A percentile compares a stretch with the other conserved stretches of the same genome.
These are phyloP conservation scores for Philotrypesis tridentata DNA, from an alignment of 1,140 invertebrate species.

Conservation along the genomic window DNA sequence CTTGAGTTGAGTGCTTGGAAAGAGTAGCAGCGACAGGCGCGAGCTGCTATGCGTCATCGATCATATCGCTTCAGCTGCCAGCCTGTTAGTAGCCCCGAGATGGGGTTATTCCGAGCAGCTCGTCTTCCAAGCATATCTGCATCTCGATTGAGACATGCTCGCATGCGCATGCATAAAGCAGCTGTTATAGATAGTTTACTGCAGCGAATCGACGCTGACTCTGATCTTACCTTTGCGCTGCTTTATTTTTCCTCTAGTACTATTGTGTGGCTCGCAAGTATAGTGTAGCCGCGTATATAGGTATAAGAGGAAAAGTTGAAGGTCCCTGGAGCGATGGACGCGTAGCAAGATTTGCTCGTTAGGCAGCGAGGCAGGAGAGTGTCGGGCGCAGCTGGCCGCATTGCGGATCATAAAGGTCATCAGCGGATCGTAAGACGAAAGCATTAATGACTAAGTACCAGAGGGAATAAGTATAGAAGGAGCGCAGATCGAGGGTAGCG, in stretches of 20 bases:
- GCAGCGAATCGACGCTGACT: neutral
- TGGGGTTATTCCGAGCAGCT: too few species aligned
- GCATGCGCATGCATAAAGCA: too few species aligned
- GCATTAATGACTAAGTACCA: conserved; percentile 52
- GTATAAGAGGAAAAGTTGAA: neutral
- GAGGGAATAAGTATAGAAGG: conserved; percentile 43
- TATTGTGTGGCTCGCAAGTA: too few species aligned
- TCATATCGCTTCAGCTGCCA: conserved; percentile 50
- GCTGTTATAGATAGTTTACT: too few species aligned
- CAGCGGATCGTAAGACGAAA: conserved; percentile 45
- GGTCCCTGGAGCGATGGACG: neutral
- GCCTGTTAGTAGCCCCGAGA: too few species aligned
- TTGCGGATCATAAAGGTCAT: conserved; percentile 40
- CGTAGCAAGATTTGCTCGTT: conserved; percentile 10
- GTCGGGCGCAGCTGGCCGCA: neutral
- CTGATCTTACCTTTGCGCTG: too few species aligned
- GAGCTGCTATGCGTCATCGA: conserved; percentile 50
- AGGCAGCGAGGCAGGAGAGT: neutral
- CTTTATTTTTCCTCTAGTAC: too few species aligned
- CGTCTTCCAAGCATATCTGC: too few species aligned
- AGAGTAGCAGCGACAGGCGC: too few species aligned
- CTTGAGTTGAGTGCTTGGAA: neutral
- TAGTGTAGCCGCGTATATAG: too few species aligned
- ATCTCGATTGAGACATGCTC: too few species aligned
- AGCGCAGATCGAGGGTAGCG: neutral